These are phyloP conservation scores for Cryptocheilus praepositus DNA, from an alignment of 2,888 invertebrate genomes.

Conservation along the genomic window DNA sequence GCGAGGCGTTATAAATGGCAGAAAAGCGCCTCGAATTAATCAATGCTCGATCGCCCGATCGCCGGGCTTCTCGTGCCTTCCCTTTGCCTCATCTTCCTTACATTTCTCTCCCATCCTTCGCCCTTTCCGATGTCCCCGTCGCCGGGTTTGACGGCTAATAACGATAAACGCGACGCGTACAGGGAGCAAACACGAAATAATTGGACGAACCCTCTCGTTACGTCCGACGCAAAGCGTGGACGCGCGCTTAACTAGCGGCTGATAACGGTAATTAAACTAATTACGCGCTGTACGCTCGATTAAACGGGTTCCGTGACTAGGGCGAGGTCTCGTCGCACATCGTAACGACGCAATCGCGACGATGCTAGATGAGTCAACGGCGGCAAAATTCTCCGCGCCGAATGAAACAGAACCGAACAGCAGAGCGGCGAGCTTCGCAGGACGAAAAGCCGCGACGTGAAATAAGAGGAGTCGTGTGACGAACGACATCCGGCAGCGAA, in stretches of 20 bases:
- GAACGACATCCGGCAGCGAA: too few species aligned
- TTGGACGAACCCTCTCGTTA: conserved; percentile 28
- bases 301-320: not conserved
- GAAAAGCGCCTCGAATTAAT: conserved; percentile 60
- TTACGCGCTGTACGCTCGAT: conserved; percentile 33
- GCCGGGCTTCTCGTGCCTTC: conserved; percentile 3
- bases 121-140: conserved; percentile 13
- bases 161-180: conserved; percentile 45
- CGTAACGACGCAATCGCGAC: conserved; percentile 25
- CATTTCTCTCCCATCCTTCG: conserved; percentile 15
- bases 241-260: conserved; percentile 21
- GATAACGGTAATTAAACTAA: conserved; percentile 50
- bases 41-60: conserved; percentile 39
- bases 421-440: too few species aligned
- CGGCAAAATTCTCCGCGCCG: too few species aligned
- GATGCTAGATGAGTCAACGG: conserved; percentile 38
- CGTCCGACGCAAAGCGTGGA: conserved; percentile 36
- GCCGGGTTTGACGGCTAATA: conserved; percentile 38
- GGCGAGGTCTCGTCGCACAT: too few species aligned
- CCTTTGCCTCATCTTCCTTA: conserved; percentile 1
- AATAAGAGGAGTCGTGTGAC: too few species aligned
- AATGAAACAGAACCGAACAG: too few species aligned
- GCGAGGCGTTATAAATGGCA: conserved; percentile 57
- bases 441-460: too few species aligned
- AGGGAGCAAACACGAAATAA: conserved; percentile 41